Evolutionary conservation across 2,113 vertebrate species (phyloP).

Genomic region (Ibidorhyncha struthersii): DNA sequence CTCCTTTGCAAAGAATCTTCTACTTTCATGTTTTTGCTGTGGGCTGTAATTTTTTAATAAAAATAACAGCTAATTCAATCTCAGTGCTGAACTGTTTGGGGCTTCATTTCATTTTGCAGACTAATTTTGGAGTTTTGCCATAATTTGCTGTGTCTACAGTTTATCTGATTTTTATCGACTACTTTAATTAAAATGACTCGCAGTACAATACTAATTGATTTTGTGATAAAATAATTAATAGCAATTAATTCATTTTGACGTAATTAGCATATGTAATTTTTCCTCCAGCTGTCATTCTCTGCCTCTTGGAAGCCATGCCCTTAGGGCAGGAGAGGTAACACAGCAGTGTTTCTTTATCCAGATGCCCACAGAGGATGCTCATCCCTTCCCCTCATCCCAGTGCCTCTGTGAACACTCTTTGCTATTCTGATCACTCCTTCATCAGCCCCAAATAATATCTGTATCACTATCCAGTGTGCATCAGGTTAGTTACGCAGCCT

Average conservation of each 20-base stretch:
- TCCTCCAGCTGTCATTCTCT: conserved; percentile 2
- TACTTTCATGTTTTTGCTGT: background rate
- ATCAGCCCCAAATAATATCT: background rate
- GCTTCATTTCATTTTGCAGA: conserved; percentile 17
- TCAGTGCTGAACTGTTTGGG: background rate
- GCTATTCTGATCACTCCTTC: background rate
- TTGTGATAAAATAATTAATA: conserved; percentile 74
- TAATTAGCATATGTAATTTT: conserved; percentile 57
- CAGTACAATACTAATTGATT: conserved; percentile 70
- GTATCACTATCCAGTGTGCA: background rate
- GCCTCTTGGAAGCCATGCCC: conserved; percentile 14
- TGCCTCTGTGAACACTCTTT: background rate
- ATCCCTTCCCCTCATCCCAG: background rate
- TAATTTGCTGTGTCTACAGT: conserved; percentile 36
- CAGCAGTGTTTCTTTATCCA: background rate
- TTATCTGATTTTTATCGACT: conserved; percentile 67
- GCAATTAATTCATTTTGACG: conserved; percentile 61
- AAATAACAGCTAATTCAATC: conserved; percentile 44
- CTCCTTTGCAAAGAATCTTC: background rate
- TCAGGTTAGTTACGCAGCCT: background rate
- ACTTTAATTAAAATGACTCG: conserved; percentile 68
- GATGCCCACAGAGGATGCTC: background rate
- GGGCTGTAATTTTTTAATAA: conserved; percentile 32
- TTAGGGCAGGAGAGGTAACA: conserved; percentile 15
- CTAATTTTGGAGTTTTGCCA: conserved; percentile 48